phyloP scores from a whole-genome alignment of 2,113 vertebrate genomes.

The Himantopus leucocephalus region DNA sequence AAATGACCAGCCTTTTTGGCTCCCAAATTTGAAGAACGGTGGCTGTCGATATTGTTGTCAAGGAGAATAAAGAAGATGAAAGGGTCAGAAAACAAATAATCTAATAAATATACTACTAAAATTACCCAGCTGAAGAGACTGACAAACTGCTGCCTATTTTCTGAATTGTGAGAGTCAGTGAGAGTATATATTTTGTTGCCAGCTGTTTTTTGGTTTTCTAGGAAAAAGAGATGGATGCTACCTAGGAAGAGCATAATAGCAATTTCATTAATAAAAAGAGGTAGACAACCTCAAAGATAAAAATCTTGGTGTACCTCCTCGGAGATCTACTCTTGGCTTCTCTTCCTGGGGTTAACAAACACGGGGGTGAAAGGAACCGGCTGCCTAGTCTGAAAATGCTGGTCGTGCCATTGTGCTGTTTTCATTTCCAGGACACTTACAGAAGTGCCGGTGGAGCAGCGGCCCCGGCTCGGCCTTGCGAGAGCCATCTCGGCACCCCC shows the following conservation, averaged over 20 bases:
- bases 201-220: background rate
- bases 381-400: background rate
- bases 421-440: background rate
- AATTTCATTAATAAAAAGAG: background rate
- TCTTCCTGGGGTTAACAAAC: background rate
- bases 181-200: background rate
- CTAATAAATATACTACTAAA: background rate
- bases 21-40: background rate
- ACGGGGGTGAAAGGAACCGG: accelerated
- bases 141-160: background rate
- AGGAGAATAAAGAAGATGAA: background rate
- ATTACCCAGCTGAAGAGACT: background rate
- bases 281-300: background rate
- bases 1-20: background rate
- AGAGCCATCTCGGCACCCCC: background rate
- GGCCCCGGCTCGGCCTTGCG: accelerated
- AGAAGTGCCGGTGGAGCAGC: background rate
- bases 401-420: background rate
- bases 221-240: background rate
- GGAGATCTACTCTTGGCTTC: background rate
- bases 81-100: background rate
- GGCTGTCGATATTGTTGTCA: background rate
- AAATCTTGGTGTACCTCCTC: background rate
- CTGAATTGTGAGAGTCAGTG: background rate
- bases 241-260: background rate